Percentiles rank a stretch among this genome's conserved stretches.
phyloP scores from a whole-genome alignment of 92 coral and sea anemone genomes.

The Epizoanthus ramosus region DNA sequence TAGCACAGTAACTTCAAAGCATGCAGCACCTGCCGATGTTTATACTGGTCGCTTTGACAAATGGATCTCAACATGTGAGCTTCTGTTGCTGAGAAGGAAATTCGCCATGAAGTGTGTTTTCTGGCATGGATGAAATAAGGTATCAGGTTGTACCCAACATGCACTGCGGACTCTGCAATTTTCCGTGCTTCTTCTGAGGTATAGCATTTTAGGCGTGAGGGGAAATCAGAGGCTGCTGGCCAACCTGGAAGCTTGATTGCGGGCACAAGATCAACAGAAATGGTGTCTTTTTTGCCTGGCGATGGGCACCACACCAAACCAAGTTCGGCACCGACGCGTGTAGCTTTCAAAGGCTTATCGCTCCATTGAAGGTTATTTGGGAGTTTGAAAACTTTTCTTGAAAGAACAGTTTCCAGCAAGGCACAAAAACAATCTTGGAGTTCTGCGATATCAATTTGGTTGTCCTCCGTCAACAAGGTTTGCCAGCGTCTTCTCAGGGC shows the following conservation, averaged over 20 bases:
- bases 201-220: slow-evolving; percentile 1
- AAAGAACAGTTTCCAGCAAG: not conserved
- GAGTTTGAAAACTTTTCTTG: not conserved
- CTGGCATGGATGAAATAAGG: not conserved
- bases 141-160: slow-evolving; percentile 14
- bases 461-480: not conserved
- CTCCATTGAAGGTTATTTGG: not conserved
- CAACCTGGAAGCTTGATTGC: slow-evolving; percentile 18
- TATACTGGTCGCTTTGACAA: not conserved
- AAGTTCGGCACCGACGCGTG: slow-evolving; percentile 16
- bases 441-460: slow-evolving; percentile 10
- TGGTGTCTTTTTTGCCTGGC: not conserved
- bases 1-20: slow-evolving; percentile 12
- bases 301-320: not conserved
- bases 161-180: slow-evolving; percentile 24
- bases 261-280: slow-evolving; percentile 35
- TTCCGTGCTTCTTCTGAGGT: not conserved
- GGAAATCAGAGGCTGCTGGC: slow-evolving; percentile 32
- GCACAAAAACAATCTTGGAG: not conserved
- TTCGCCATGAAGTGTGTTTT: slow-evolving; percentile 20
- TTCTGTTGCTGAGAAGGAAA: slow-evolving; percentile 26
- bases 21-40: not conserved
- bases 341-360: not conserved
- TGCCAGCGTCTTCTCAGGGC: not conserved
- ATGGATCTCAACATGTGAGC: slow-evolving; percentile 18